phyloP scores from a whole-genome alignment of 1,140 invertebrate genomes.

The Tetramorium alpestre region DNA sequence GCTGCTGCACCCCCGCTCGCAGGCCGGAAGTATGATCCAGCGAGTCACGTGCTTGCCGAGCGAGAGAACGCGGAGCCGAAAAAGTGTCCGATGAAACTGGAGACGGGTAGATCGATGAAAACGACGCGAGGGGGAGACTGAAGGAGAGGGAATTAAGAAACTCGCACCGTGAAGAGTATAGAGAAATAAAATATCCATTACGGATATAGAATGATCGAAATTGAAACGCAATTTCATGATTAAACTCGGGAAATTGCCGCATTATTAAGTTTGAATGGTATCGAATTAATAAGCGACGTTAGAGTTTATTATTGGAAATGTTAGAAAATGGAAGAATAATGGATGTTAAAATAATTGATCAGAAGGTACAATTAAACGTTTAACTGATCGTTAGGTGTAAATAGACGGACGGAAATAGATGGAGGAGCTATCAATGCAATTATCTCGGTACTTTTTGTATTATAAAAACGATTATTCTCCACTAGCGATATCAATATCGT shows the following conservation, averaged over 20 bases:
- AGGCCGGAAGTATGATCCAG: constrained; percentile 67
- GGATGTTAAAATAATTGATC: background rate
- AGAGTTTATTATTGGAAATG: constrained; percentile 20
- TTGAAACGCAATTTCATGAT: constrained; percentile 34
- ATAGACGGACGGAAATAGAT: background rate
- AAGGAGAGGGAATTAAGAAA: constrained; percentile 60
- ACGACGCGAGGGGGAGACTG: constrained; percentile 31
- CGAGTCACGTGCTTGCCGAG: constrained; percentile 62
- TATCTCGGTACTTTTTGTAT: background rate
- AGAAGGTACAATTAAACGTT: background rate
- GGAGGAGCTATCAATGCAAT: background rate
- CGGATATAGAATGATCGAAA: constrained; percentile 31
- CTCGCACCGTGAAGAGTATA: constrained; percentile 36
- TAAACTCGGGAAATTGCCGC: background rate
- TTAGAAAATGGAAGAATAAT: constrained; percentile 7
- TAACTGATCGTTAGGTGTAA: background rate
- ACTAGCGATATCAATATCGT: constrained; percentile 7
- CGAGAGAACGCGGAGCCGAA: constrained; percentile 34
- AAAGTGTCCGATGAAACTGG: constrained; percentile 31
- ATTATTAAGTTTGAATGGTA: background rate
- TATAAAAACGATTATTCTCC: background rate
- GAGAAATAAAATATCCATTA: constrained; percentile 71
- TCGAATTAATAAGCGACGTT: constrained; percentile 5
- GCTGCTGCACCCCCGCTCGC: constrained; percentile 14
- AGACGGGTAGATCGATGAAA: constrained; percentile 64